Conservation (phyloP, 2,888 invertebrate species). For the Deilephila porcellus region DNA sequence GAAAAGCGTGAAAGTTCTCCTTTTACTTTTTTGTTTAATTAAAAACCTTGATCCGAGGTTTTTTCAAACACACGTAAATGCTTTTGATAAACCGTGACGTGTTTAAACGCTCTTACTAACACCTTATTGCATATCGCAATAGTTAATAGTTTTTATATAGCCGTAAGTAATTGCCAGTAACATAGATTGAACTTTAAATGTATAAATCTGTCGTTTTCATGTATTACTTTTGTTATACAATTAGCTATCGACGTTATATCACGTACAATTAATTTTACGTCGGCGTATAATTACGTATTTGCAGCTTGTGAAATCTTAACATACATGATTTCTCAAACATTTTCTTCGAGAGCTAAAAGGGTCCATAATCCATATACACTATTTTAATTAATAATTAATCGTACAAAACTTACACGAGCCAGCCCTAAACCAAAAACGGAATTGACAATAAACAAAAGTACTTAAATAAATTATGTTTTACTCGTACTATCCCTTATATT, state of each 20-base stretch:
- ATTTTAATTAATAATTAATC: no score
- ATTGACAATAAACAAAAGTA: not conserved
- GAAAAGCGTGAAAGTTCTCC: conserved; percentile 49
- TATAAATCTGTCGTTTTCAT: not conserved
- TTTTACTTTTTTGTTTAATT: conserved; percentile 38
- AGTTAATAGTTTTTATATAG: conserved; percentile 14
- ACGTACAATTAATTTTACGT: conserved; percentile 17
- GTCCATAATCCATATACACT: no score
- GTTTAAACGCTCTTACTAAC: conserved; percentile 15
- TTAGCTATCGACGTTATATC: not conserved
- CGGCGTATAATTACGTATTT: not conserved
- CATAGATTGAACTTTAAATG: conserved; percentile 1
- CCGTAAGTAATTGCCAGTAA: conserved; percentile 18
- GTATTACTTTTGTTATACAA: conserved; percentile 8
- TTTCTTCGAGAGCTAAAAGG: not conserved
- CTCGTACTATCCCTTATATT: not conserved
- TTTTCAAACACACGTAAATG: conserved; percentile 23
- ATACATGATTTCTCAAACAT: not conserved
- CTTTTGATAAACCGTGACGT: conserved; percentile 23
- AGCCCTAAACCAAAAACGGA: no score
- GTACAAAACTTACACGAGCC: no score
- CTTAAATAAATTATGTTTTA: not conserved
- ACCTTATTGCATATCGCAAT: conserved; percentile 20
- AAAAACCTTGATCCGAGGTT: conserved; percentile 28
- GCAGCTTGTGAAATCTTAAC: not conserved